Percentiles rank a stretch among this genome's conserved stretches.
These are phyloP conservation scores for Agelaius tricolor DNA, from an alignment of 2,113 vertebrate species.

Conservation along the genomic window DNA sequence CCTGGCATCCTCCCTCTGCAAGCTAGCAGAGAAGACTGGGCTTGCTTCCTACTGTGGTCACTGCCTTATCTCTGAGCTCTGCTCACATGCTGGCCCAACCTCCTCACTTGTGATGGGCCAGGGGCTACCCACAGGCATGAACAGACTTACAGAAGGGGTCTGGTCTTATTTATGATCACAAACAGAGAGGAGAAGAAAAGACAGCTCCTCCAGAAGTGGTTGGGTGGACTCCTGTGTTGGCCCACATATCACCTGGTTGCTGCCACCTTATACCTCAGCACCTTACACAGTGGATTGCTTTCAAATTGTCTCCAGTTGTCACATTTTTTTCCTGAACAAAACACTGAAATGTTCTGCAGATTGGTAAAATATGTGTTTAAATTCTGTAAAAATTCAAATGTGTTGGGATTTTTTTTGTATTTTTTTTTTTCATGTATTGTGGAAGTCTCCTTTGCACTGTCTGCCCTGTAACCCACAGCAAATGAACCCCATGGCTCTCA, in stretches of 20 bases:
- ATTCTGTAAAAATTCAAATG: background rate
- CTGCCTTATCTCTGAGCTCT: background rate
- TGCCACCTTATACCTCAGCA: background rate
- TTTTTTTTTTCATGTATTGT: background rate
- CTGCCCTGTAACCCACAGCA: background rate
- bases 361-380: background rate
- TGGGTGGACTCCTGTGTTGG: background rate
- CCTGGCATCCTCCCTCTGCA: background rate
- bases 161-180: background rate
- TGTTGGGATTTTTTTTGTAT: rapidly evolving
- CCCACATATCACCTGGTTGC: background rate
- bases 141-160: background rate
- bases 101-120: background rate
- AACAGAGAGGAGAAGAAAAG: background rate
- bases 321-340: background rate
- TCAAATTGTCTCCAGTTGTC: background rate
- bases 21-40: background rate
- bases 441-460: background rate
- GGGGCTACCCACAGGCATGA: background rate
- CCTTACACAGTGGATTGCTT: background rate
- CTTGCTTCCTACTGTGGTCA: background rate
- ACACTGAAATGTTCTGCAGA: background rate
- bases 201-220: background rate
- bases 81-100: background rate
- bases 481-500: background rate